Evolutionary conservation across 2,888 invertebrate genomes (phyloP).

Genomic region (Drosophila dives): DNA sequence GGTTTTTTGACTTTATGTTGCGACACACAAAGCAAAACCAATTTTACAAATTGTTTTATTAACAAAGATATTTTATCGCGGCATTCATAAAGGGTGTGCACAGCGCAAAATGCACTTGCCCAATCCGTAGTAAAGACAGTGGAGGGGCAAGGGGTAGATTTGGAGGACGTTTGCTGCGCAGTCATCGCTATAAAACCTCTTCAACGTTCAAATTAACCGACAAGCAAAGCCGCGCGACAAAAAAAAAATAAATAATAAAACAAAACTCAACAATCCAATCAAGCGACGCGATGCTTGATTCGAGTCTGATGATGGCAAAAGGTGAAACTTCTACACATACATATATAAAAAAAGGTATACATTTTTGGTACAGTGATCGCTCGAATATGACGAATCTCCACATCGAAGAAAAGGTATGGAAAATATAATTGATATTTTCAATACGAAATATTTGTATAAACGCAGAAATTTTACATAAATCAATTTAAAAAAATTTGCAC

Average conservation of each 20-base stretch:
- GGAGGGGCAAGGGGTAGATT: neutral
- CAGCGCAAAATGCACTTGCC: slow-evolving; percentile 72
- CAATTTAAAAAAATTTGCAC: neutral
- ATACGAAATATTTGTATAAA: neutral
- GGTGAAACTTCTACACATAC: slow-evolving; percentile 3
- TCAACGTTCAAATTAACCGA: slow-evolving; percentile 66
- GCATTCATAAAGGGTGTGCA: slow-evolving; percentile 61
- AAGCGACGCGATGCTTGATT: slow-evolving; percentile 27
- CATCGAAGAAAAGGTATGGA: neutral
- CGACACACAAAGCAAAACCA: slow-evolving; percentile 1
- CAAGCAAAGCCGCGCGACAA: slow-evolving; percentile 58
- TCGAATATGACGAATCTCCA: neutral
- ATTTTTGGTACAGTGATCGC: neutral
- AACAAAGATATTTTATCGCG: slow-evolving; percentile 77
- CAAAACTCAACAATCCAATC: slow-evolving; percentile 49
- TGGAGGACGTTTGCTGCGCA: slow-evolving; percentile 26
- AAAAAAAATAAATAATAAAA: slow-evolving; percentile 25
- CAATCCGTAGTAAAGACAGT: neutral
- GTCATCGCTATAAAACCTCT: slow-evolving; percentile 71
- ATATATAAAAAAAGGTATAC: neutral
- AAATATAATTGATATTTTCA: neutral
- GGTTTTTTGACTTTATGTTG: slow-evolving; percentile 10
- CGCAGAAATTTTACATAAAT: too few relatives aligned
- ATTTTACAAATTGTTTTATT: slow-evolving; percentile 69
- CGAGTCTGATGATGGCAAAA: slow-evolving; percentile 38